Base-by-base conservation (phyloP, 2,797 vertebrate genomes). In the Cyprinella venusta region DNA sequence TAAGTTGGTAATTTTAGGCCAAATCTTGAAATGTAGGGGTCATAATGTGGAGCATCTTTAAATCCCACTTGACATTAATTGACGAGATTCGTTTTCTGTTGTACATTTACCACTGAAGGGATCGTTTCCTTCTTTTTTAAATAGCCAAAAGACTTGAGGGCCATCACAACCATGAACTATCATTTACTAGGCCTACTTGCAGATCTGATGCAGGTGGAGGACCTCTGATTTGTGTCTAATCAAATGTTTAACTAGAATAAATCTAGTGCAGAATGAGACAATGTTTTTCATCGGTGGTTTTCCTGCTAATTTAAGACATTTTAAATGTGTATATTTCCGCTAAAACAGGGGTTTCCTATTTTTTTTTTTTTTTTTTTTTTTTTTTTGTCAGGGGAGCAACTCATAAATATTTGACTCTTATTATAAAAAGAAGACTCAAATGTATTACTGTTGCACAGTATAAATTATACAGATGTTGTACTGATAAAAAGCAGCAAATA, bases 1-100 rank as follows among this genome's bases (percentile, higher is more conserved):
- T 40, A 50, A 71, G 30, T 65, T 75, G 36, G 64, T 52, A 40
- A 79, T 45, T 63, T 70, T 54, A 33, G 70, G 40, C 42, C 52
- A 67, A 76, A 83, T 71, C 42, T 40, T 78, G 8, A 71, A 83
- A 71, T 83, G 8, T 19, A 30, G 56, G 42, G 75, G 75, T 71
- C 75, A 71, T 42, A 33, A 50, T 24, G 21, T 76, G 21, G 16
- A 83, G 30, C 26, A 42, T 64, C 67, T 52, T 78, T 30, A 30
- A 78, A 78, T 18, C 52, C 1, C 18, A 8, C 16, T 56, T 42
- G n/a, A 65, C 67, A 79, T 79, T 12, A 79, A 38, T 65, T 67
- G 45, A 50, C 5, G 5, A 40, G 10, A 65, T 24, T n/a, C 0
- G 9, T 42, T 42, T 69, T 8, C 12, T 38, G 1, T 42, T 42